phyloP scores from a whole-genome alignment of 2,113 vertebrate species.

The Nothobranchius kuhntae region DNA sequence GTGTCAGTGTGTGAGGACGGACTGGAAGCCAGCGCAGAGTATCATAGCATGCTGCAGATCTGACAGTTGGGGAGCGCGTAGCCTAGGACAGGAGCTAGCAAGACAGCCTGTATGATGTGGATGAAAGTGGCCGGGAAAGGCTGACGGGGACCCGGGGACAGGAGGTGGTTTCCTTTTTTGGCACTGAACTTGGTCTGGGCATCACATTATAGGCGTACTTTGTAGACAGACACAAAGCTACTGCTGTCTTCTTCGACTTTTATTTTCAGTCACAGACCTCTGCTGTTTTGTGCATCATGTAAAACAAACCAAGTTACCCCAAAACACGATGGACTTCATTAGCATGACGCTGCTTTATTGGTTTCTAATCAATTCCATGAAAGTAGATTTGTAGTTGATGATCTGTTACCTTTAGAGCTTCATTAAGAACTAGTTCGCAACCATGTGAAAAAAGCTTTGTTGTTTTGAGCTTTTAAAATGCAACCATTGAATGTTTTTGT shows the following conservation, averaged over 20 bases:
- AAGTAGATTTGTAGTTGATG: not conserved
- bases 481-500: constrained; percentile 18
- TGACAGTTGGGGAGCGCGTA: constrained; percentile 41
- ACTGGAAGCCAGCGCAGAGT: constrained; percentile 56
- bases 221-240: not conserved
- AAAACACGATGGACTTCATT: not conserved
- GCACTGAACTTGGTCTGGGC: constrained; percentile 18
- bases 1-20: constrained; percentile 75
- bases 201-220: constrained; percentile 28
- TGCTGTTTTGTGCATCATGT: not conserved
- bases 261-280: not conserved
- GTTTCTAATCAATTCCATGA: not conserved
- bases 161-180: constrained; percentile 21
- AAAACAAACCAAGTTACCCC: not conserved
- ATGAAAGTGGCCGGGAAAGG: constrained; percentile 21
- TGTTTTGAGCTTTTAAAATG: constrained; percentile 32
- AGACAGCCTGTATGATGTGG: constrained; percentile 19
- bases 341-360: not conserved
- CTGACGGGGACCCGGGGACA: constrained; percentile 12
- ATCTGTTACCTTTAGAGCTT: not conserved
- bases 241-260: not conserved
- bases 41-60: constrained; percentile 65
- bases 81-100: constrained; percentile 39
- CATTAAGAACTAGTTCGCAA: constrained; percentile 1
- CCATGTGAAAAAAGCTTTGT: constrained; percentile 4